These are phyloP conservation scores for Temnothorax longispinosus DNA, from an alignment of 1,140 invertebrate species.

Conservation along the genomic window DNA sequence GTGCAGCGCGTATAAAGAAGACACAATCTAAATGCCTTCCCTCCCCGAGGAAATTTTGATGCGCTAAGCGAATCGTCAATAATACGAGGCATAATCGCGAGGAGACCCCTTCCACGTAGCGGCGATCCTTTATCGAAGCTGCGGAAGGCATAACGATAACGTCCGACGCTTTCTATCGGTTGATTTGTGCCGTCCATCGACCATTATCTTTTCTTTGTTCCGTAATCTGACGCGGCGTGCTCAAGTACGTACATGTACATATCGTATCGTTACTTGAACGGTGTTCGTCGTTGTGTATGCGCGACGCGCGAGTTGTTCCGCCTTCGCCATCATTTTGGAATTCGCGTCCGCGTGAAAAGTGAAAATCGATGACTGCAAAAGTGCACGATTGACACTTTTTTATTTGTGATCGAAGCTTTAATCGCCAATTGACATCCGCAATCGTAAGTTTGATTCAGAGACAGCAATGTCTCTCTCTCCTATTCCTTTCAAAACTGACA, in stretches of 20 bases:
- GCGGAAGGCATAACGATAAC: not conserved
- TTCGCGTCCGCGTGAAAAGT: not conserved
- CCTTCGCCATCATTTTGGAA: not conserved
- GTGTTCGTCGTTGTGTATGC: not conserved
- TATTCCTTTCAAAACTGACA: not conserved
- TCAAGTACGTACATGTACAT: not conserved
- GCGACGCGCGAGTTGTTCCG: not conserved
- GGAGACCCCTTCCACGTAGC: not conserved
- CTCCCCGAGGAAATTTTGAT: not conserved
- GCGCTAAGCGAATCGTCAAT: not conserved
- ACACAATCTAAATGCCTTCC: not conserved
- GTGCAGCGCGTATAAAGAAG: not conserved
- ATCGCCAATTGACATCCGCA: not conserved
- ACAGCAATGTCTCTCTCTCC: not conserved
- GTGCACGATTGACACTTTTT: not conserved
- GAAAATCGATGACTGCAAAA: not conserved
- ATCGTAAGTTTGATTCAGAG: not conserved
- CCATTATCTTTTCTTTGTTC: constrained; percentile 6
- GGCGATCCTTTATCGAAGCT: not conserved
- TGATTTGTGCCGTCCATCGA: not conserved
- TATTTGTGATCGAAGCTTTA: not conserved
- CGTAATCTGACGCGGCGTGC: not conserved
- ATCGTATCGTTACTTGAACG: not conserved
- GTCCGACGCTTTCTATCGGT: not conserved
- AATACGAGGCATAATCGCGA: not conserved